Evolutionary conservation across 2,113 vertebrate genomes (phyloP).

Genomic region (Pseudorhombus dupliciocellatus): DNA sequence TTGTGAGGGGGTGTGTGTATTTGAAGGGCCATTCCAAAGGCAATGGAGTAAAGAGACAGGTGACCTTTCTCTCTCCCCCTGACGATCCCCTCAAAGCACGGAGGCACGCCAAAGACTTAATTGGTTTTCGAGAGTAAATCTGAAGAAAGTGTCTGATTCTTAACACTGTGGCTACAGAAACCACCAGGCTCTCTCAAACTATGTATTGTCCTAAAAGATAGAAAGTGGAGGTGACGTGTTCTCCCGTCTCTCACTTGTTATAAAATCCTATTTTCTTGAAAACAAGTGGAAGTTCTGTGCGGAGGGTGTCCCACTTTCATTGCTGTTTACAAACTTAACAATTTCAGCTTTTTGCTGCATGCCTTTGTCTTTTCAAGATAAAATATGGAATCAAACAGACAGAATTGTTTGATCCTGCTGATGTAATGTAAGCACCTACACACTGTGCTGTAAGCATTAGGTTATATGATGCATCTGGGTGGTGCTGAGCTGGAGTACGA

Average conservation of each 20-base stretch:
- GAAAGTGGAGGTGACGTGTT: constrained; percentile 10
- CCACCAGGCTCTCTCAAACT: constrained; percentile 31
- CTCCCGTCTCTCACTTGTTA: constrained; percentile 1
- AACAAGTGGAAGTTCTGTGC: neutral
- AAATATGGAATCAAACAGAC: constrained; percentile 3
- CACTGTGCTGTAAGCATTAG: neutral
- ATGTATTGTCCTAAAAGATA: constrained; percentile 38
- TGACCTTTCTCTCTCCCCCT: constrained; percentile 66
- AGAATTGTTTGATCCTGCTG: neutral
- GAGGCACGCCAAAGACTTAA: constrained; percentile 57
- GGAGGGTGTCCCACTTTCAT: neutral
- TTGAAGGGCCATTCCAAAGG: constrained; percentile 16
- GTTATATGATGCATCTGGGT: constrained; percentile 11
- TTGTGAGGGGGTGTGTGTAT: constrained; percentile 20
- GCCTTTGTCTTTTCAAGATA: neutral
- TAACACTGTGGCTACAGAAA: constrained; percentile 57
- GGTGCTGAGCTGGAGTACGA: neutral
- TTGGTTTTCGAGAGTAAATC: constrained; percentile 76
- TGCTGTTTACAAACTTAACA: neutral
- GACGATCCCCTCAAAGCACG: constrained; percentile 52
- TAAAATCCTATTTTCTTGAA: neutral
- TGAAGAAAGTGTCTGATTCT: constrained; percentile 49
- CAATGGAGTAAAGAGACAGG: constrained; percentile 40
- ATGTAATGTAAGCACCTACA: constrained; percentile 12
- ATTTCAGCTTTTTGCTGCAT: neutral